These are phyloP conservation scores for Pseudopleuronectes americanus DNA, from an alignment of 2,797 vertebrate species.

Conservation along the genomic window DNA sequence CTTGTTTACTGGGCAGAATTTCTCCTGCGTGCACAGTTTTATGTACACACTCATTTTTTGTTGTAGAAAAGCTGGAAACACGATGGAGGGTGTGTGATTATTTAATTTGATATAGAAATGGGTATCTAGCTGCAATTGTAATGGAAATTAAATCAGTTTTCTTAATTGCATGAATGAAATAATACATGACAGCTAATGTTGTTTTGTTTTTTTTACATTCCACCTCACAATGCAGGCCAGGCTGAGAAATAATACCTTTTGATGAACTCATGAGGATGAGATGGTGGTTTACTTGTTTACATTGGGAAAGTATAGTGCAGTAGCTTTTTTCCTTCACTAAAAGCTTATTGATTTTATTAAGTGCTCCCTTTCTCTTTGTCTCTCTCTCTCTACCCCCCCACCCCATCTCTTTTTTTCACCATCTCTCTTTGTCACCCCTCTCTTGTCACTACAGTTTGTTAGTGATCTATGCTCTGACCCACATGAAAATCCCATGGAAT, in stretches of 20 bases:
- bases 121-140: not conserved
- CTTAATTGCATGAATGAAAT: not conserved
- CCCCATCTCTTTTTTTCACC: not conserved
- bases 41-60: constrained; percentile 45
- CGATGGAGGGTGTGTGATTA: constrained; percentile 16
- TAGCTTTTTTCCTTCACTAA: constrained; percentile 41
- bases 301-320: constrained; percentile 11
- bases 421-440: constrained; percentile 8
- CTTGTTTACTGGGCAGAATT: constrained; percentile 43
- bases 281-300: constrained; percentile 38
- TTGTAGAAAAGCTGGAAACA: constrained; percentile 39
- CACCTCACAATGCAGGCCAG: not conserved
- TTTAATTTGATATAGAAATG: constrained; percentile 20
- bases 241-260: constrained; percentile 3
- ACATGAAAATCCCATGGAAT: constrained; percentile 45
- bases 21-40: constrained; percentile 50
- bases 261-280: constrained; percentile 19
- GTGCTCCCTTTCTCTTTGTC: constrained; percentile 1
- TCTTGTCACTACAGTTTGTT: constrained; percentile 4
- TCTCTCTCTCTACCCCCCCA: not conserved
- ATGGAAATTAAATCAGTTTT: not conserved
- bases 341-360: constrained; percentile 66
- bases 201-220: not conserved
- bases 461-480: constrained; percentile 16
- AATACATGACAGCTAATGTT: not conserved